Base-by-base conservation (phyloP, 2,888 invertebrate genomes). In the Tineola bisselliella region DNA sequence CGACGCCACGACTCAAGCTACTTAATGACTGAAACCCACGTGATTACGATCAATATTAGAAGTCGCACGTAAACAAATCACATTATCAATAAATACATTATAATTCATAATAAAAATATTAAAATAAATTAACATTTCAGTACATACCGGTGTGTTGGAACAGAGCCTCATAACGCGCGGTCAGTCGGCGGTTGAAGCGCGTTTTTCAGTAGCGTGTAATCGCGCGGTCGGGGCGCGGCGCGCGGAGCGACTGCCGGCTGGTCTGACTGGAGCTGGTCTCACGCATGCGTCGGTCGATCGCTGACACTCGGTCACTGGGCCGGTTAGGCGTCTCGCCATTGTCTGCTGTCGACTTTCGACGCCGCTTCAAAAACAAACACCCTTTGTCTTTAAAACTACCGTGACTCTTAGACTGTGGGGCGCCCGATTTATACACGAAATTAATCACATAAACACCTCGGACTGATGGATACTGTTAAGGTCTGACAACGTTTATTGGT, bases 281-380 rank as follows among this genome's bases (percentile, higher is more conserved):
- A 72, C 84, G 86, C 86, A 72, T 79, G 84, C 86, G 84, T 70
- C 77, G 82, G 84, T 86, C 86, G 86, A 86, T 86, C 71, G 38
- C 62, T 67, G 71, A 70, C 77, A 84, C 75, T 86, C 84, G 84
- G 86, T 84, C 86, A 86, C 72, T 86, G 81, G 86, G 86, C 76
- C 82, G 81, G 70, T 69, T 56, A 56, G 56, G 31, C 31, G 54
- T 54, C 54, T 54, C 54, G 54, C 54, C 25, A 54, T 54, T 33
- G 58, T 58, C 58, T 58, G 13, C 31, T 13, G n/a, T 33, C 19
- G 58, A 58, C 58, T 75, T 69, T 68, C 65, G 70, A 59, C 72
- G 70, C 71, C 72, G 70, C 71, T 71, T 74, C 72, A 73, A 81
- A 82, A 84, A 83, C 82, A 82, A 81, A 82, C 79, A 73, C 68